Conservation (phyloP, 2,113 vertebrate species). For the Microcebus jonahi region DNA sequence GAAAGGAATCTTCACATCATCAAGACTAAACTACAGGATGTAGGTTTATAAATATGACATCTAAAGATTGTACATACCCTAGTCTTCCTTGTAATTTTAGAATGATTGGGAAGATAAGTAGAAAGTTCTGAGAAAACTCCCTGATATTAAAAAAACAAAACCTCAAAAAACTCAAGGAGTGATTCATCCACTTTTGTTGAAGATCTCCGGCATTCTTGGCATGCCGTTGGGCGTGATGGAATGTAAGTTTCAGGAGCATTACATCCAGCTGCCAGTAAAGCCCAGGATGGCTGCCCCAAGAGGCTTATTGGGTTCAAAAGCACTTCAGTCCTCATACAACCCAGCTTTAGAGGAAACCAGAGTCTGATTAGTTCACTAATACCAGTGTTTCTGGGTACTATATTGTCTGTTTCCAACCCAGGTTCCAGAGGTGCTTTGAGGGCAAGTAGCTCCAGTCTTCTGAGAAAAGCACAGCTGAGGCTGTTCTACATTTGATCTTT, state of each 20-base stretch:
- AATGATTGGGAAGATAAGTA: neutral
- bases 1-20: constrained; percentile 16
- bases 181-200: neutral
- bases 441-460: neutral
- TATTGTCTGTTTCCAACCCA: neutral
- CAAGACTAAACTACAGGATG: neutral
- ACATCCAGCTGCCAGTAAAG: neutral
- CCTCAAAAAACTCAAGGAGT: neutral
- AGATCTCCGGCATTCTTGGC: neutral
- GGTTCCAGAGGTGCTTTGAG: neutral
- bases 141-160: neutral
- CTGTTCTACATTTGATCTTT: neutral
- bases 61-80: neutral
- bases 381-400: neutral
- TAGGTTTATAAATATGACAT: neutral
- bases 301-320: neutral
- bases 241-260: neutral
- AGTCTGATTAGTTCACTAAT: neutral
- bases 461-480: neutral
- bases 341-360: neutral
- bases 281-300: neutral
- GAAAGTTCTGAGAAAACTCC: neutral
- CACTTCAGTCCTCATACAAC: neutral
- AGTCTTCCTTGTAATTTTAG: neutral
- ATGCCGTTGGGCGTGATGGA: neutral